Percentiles rank a stretch among this genome's conserved stretches.
These are phyloP conservation scores for Cheumatopsyche charites DNA, from an alignment of 1,140 invertebrate species.

Conservation along the genomic window DNA sequence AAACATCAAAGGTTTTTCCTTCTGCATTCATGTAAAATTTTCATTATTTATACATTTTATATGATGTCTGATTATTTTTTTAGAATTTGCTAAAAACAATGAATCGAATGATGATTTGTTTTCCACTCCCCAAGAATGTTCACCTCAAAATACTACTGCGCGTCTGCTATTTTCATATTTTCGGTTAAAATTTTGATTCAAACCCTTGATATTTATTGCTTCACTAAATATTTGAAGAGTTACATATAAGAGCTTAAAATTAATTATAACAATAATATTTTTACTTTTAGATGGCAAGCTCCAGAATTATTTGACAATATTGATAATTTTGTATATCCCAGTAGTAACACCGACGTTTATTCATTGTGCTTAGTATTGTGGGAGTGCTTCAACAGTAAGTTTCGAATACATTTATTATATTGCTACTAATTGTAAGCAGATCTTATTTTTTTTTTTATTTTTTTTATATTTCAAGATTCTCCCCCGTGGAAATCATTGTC, in stretches of 20 bases:
- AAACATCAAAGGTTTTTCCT: constrained; percentile 38
- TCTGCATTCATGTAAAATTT: background rate
- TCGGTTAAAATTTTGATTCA: constrained; percentile 3
- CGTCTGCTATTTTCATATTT: background rate
- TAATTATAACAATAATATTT: constrained; percentile 10
- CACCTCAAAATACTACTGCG: constrained; percentile 5
- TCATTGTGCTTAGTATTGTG: constrained; percentile 55
- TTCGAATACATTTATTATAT: constrained; percentile 20
- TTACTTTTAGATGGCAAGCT: constrained; percentile 53
- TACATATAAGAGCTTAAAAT: background rate
- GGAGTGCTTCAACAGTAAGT: constrained; percentile 58
- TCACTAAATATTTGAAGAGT: no score
- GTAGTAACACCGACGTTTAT: constrained; percentile 56
- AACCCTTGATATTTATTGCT: background rate
- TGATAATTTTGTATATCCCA: constrained; percentile 52
- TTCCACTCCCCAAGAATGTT: background rate
- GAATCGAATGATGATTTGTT: background rate
- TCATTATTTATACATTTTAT: background rate
- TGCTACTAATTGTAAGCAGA: background rate
- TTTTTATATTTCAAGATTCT: constrained; percentile 49
- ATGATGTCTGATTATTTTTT: background rate
- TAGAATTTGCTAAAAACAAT: background rate
- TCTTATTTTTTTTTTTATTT: background rate
- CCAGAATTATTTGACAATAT: constrained; percentile 57
- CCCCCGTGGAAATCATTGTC: constrained; percentile 54